Percentiles rank a stretch among this genome's conserved stretches.
phyloP scores from a whole-genome alignment of 53 echinoderm and acorn worm species.

The Echinarachnius parma region DNA sequence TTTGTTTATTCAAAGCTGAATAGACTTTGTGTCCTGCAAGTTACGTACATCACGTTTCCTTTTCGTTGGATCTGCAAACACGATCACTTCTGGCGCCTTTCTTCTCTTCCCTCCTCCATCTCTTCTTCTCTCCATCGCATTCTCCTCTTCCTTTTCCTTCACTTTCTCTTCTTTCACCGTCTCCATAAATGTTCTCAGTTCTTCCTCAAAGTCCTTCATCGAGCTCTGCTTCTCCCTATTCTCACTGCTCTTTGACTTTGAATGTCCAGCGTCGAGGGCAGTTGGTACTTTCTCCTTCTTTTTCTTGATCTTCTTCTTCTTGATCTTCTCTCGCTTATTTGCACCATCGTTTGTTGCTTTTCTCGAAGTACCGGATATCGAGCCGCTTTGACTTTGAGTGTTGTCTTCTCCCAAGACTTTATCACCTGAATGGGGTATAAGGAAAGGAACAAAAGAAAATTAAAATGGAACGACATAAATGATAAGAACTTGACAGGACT shows the following conservation, averaged over 20 bases:
- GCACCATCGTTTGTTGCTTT: slow-evolving; percentile 6
- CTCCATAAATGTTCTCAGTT: slow-evolving; percentile 27
- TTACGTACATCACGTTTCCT: slow-evolving; percentile 52
- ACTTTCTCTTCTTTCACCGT: slow-evolving; percentile 1
- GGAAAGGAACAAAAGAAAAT: not conserved
- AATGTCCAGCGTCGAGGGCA: not conserved
- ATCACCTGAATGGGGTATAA: slow-evolving; percentile 40
- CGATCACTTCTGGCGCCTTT: slow-evolving; percentile 61
- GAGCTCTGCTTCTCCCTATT: slow-evolving; percentile 28
- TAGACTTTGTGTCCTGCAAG: not conserved
- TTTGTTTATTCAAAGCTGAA: too few species aligned
- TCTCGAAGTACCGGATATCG: too few species aligned
- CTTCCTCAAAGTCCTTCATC: slow-evolving; percentile 46
- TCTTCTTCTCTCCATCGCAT: slow-evolving; percentile 20
- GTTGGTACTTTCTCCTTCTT: not conserved
- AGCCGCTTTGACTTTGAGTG: not conserved
- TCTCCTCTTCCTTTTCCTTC: slow-evolving; percentile 1
- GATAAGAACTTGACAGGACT: not conserved
- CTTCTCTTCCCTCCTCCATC: slow-evolving; percentile 24
- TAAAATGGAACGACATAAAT: not conserved
- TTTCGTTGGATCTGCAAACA: slow-evolving; percentile 71
- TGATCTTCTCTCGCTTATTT: slow-evolving; percentile 22
- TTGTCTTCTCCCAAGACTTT: slow-evolving; percentile 42
- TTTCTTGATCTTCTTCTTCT: slow-evolving; percentile 32
- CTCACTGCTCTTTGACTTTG: not conserved